Base-by-base conservation (phyloP, 2,797 vertebrate species). In the Champsocephalus gunnari region DNA sequence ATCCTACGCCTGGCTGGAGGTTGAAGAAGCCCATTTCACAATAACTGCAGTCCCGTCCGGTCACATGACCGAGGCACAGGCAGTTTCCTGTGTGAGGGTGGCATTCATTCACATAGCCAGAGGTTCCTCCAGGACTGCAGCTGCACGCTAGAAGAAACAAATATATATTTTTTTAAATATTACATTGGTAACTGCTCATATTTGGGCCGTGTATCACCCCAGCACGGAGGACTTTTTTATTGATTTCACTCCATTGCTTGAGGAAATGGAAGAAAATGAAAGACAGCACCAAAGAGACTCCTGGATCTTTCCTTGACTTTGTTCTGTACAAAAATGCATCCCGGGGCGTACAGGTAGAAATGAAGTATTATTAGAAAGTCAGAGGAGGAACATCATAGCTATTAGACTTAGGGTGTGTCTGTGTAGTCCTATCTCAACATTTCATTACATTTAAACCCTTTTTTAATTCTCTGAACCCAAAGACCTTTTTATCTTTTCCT, bases 1-100 rank as follows among this genome's bases (percentile, higher is more conserved):
- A 99, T 67, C 97, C 97, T 45, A 78, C 54, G 0, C 92, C 68
- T 0, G 93, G 89, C 59, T 91, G 96, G 69, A 99, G 93, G 79
- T 94, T 87, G 0, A 96, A 97, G 90, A 95, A 98, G 61, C 97
- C 96, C 0, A 91, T 92, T 75, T 95, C 89, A 60, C 98, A 99
- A 17, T 9, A 89, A 61, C 94, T 63, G 0, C 98, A 99, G 59
- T 96, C 92, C 56, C 95, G 94, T n/a, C 96, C 94, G 0, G 74
- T 94, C 83, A 98, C 96, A 0, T 96, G 95, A 9, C 87, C 87
- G 59, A 97, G 94, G 87, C 98, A 99, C 48, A 8, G 21, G 63
- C 98, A 99, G 55, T 92, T 93, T 72, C 98, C 98, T 0, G 94
- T 96, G 66, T 44, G 3, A 0, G 93, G 89, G 81, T 98, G 85